phyloP scores from a whole-genome alignment of 2,113 vertebrate species.

The Perognathus longimembris region DNA sequence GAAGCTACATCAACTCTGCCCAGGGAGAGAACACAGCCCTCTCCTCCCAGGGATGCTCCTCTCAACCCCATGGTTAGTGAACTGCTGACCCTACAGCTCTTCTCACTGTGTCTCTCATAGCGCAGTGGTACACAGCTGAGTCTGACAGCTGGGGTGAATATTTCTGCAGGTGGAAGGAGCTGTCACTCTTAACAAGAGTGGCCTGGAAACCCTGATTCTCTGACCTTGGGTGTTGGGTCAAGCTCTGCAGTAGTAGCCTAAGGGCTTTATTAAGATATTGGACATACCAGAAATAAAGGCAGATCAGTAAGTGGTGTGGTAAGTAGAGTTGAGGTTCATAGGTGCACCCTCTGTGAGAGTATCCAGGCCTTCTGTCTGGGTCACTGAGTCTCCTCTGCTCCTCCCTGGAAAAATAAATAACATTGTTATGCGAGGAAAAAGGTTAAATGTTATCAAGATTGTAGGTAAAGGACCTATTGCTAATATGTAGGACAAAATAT shows the following conservation, averaged over 20 bases:
- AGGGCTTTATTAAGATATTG: background rate
- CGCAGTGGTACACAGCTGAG: constrained; percentile 69
- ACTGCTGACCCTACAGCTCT: background rate
- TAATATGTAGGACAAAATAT: background rate
- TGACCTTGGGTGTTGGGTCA: background rate
- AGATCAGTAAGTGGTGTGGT: background rate
- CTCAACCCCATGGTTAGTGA: background rate
- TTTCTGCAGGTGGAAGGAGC: constrained; percentile 58
- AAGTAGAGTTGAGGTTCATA: constrained; percentile 27
- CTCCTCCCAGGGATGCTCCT: background rate
- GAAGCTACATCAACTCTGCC: background rate
- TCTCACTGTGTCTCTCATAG: background rate
- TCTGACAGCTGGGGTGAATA: background rate
- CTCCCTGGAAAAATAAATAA: background rate
- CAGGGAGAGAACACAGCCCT: background rate
- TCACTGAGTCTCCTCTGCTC: constrained; percentile 46
- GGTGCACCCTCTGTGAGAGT: background rate
- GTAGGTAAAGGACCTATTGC: background rate
- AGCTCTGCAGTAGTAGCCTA: constrained; percentile 3
- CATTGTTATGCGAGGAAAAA: background rate
- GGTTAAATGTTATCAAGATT: background rate
- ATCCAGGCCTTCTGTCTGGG: constrained; percentile 21
- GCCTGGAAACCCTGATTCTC: constrained; percentile 7
- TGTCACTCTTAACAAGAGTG: background rate
- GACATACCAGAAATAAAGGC: background rate